A percentile compares a stretch with the other conserved stretches of the same genome.
phyloP scores from a whole-genome alignment of 53 echinoderm and acorn worm genomes.

The Patiria pectinifera region DNA sequence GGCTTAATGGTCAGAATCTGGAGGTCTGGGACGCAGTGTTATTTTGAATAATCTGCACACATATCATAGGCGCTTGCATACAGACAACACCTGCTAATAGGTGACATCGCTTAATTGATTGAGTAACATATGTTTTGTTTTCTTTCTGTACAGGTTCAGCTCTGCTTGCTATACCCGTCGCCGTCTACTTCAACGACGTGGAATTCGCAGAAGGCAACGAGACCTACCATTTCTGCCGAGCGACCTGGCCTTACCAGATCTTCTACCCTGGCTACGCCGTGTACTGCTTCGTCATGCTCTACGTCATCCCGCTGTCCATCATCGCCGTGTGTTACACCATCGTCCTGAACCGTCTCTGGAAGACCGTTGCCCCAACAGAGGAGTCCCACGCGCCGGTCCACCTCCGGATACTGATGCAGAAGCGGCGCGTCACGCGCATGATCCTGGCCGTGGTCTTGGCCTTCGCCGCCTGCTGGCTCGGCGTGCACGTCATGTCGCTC shows the following conservation, averaged over 20 bases:
- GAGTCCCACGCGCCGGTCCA: conserved; percentile 69
- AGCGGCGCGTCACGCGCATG: conserved; percentile 85
- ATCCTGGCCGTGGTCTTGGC: conserved; percentile 77
- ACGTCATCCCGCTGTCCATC: conserved; percentile 74
- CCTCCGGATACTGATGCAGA: conserved; percentile 75
- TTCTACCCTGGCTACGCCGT: conserved; percentile 68
- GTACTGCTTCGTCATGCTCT: conserved; percentile 71
- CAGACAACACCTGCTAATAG: too few species aligned
- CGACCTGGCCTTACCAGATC: conserved; percentile 71
- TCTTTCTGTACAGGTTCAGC: conserved; percentile 68
- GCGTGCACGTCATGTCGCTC: conserved; percentile 64
- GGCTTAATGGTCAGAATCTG: too few species aligned
- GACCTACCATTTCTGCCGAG: background rate
- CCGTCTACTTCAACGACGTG: conserved; percentile 68
- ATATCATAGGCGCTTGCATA: too few species aligned
- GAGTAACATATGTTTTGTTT: background rate
- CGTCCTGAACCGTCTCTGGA: conserved; percentile 75
- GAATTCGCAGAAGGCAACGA: background rate
- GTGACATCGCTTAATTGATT: background rate
- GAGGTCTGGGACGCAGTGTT: too few species aligned
- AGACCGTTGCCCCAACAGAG: conserved; percentile 76
- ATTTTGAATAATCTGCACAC: too few species aligned
- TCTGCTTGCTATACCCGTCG: conserved; percentile 76
- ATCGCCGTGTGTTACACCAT: conserved; percentile 83
- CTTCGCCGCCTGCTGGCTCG: conserved; percentile 86